Percentiles rank a stretch among this genome's conserved stretches.
Conservation (phyloP, 1,140 invertebrate species). For the Zelostemma sp. region DNA sequence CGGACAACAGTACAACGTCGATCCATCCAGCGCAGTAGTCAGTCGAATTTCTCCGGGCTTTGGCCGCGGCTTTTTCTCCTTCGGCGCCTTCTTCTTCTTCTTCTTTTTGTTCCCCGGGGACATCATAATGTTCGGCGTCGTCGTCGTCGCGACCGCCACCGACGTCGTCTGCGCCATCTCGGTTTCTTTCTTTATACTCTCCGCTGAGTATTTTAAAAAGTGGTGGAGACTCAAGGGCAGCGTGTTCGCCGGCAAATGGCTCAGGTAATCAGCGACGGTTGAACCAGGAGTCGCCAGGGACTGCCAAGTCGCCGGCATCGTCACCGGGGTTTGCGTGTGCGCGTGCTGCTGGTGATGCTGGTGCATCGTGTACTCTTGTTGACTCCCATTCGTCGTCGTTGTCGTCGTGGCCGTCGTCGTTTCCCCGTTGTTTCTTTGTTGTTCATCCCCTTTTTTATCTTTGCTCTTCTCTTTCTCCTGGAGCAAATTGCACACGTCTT, state of each 20-base stretch:
- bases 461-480: conserved; percentile 68
- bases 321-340: conserved; percentile 68
- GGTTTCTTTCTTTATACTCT: conserved; percentile 81
- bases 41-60: conserved; percentile 86
- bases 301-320: conserved; percentile 77
- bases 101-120: conserved; percentile 79
- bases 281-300: conserved; percentile 80
- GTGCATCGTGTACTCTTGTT: conserved; percentile 67
- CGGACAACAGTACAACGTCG: conserved; percentile 85
- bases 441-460: conserved; percentile 64
- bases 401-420: conserved; percentile 48
- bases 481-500: conserved; percentile 67
- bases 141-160: conserved; percentile 70
- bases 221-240: conserved; percentile 84
- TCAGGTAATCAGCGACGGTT: conserved; percentile 85
- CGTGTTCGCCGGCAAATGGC: conserved; percentile 79
- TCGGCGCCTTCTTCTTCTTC: conserved; percentile 84
- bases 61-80: conserved; percentile 83
- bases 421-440: conserved; percentile 43
- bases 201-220: conserved; percentile 86
- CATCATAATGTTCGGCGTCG: conserved; percentile 68
- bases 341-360: conserved; percentile 69
- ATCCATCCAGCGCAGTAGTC: conserved; percentile 85
- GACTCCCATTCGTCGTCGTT: conserved; percentile 38
- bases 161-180: conserved; percentile 74